Conservation (phyloP, 2,113 vertebrate genomes). For the Callipepla californica region DNA sequence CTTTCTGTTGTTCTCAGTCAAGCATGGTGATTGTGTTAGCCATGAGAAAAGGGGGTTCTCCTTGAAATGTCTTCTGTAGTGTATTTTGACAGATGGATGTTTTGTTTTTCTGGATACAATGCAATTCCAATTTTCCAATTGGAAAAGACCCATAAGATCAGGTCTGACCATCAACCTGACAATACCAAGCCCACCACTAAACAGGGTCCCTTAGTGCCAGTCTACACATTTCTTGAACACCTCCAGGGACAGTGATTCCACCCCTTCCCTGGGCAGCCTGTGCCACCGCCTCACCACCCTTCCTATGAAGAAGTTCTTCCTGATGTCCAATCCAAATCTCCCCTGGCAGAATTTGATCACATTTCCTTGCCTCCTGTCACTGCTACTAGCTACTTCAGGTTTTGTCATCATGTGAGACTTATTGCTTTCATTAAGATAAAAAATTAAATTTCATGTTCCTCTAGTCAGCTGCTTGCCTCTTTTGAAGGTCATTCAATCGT, state of each 20-base stretch:
- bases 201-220: background rate
- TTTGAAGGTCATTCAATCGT: too few species aligned
- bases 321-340: background rate
- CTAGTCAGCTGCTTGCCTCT: background rate
- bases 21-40: background rate
- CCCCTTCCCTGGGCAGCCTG: background rate
- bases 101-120: background rate
- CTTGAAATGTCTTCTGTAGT: background rate
- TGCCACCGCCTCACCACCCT: background rate
- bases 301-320: background rate
- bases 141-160: background rate
- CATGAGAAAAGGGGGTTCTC: background rate
- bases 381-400: background rate
- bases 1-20: background rate
- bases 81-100: background rate
- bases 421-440: background rate
- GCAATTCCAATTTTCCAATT: background rate
- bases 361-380: background rate
- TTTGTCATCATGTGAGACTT: background rate
- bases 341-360: background rate
- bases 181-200: background rate
- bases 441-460: background rate
- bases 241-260: background rate
- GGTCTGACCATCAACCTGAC: background rate
- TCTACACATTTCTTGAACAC: background rate